These are phyloP conservation scores for Malurus leucopterus DNA, from an alignment of 2,797 vertebrate genomes.

Conservation along the genomic window DNA sequence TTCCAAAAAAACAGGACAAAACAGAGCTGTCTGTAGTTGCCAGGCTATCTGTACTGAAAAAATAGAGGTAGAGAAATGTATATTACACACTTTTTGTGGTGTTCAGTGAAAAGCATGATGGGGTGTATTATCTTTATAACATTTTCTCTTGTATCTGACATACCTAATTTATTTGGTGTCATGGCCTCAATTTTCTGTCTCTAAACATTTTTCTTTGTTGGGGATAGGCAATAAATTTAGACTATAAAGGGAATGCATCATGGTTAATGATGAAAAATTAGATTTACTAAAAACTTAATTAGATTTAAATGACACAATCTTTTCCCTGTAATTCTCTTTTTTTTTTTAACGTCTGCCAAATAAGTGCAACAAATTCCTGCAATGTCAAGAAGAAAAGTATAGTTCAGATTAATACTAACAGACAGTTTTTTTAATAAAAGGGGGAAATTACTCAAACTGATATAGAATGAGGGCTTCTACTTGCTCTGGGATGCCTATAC, in stretches of 20 bases:
- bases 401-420: neutral
- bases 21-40: neutral
- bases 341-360: neutral
- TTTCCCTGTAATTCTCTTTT: neutral
- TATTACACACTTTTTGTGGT: neutral
- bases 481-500: neutral
- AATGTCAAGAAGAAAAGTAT: neutral
- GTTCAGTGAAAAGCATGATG: neutral
- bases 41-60: neutral
- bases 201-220: slow-evolving; percentile 25
- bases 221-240: neutral
- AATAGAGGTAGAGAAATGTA: neutral
- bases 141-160: neutral
- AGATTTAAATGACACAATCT: slow-evolving; percentile 22
- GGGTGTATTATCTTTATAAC: neutral
- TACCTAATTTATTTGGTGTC: slow-evolving; percentile 17
- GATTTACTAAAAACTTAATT: slow-evolving; percentile 45
- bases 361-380: neutral
- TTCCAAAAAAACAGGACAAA: neutral
- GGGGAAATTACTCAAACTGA: neutral
- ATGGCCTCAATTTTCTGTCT: slow-evolving; percentile 36
- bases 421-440: neutral
- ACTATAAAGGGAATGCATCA: neutral
- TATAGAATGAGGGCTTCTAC: neutral
- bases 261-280: neutral